Evolutionary conservation across 2,113 vertebrate genomes (phyloP).

Genomic region (Cardinalis cardinalis): DNA sequence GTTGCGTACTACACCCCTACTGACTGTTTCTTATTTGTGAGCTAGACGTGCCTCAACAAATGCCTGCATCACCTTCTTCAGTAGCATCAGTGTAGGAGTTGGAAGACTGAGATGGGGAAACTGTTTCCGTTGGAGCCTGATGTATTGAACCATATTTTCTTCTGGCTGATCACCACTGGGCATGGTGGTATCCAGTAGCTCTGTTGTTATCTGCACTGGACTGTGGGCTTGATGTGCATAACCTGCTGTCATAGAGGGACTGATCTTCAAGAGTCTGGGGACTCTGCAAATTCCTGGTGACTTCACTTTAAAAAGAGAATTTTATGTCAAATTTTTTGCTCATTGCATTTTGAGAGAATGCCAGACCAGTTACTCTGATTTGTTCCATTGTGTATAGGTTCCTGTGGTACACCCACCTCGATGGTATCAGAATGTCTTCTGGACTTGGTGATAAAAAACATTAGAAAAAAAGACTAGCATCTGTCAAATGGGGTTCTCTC

Average conservation of each 20-base stretch:
- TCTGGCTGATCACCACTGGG: not conserved
- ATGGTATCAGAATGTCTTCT: constrained; percentile 20
- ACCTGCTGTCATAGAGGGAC: not conserved
- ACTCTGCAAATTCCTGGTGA: not conserved
- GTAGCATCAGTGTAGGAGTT: not conserved
- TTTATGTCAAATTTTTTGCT: not conserved
- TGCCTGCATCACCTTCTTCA: not conserved
- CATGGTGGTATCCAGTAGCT: not conserved
- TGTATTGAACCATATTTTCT: not conserved
- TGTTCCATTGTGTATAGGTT: constrained; percentile 16
- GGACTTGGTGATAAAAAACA: not conserved
- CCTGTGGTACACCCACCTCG: not conserved
- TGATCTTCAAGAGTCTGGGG: not conserved
- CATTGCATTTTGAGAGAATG: not conserved
- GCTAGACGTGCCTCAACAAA: not conserved
- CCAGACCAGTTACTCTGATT: not conserved
- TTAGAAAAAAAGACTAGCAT: not conserved
- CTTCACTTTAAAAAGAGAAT: not conserved
- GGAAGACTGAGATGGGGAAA: not conserved
- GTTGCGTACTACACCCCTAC: not conserved
- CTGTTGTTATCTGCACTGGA: not conserved
- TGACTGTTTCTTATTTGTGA: not conserved
- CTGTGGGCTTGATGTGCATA: not conserved
- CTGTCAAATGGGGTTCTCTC: constrained; percentile 54
- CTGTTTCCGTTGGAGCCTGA: not conserved